Conservation (phyloP, 2,888 invertebrate genomes). For the Sesia apiformis region DNA sequence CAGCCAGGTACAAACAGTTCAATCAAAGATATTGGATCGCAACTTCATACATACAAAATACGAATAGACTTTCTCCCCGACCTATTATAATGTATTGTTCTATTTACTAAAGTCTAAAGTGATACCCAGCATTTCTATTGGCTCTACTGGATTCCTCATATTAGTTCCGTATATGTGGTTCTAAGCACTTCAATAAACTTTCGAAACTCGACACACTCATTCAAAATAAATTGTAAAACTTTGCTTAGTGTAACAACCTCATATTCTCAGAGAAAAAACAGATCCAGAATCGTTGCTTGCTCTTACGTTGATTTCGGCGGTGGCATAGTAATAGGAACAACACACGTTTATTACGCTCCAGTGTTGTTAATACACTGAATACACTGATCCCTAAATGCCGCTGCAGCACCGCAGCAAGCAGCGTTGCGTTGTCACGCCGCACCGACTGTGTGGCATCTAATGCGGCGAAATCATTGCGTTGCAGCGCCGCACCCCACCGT, state of each 20-base stretch:
- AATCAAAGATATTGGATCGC: too few relatives aligned
- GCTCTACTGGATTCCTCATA: conserved; percentile 21
- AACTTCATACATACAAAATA: too few relatives aligned
- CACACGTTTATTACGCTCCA: conserved; percentile 11
- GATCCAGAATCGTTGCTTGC: conserved; percentile 7
- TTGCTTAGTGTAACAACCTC: conserved; percentile 14
- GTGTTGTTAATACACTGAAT: conserved; percentile 6
- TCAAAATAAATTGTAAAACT: conserved; percentile 14
- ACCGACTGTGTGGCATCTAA: conserved; percentile 4
- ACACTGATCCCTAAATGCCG: not conserved
- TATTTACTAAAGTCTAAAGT: conserved; percentile 7
- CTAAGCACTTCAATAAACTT: conserved; percentile 17
- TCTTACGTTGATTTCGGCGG: conserved; percentile 10
- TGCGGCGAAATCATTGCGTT: conserved; percentile 7
- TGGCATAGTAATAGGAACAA: conserved; percentile 9
- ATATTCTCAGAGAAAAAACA: conserved; percentile 14
- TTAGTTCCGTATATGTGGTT: conserved; percentile 21
- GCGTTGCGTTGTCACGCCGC: conserved; percentile 5
- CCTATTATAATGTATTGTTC: too few relatives aligned
- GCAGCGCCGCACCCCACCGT: conserved; percentile 7
- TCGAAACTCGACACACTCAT: conserved; percentile 17
- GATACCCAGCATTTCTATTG: conserved; percentile 19
- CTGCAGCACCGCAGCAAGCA: conserved; percentile 2
- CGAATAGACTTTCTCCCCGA: too few relatives aligned
- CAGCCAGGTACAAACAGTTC: too few relatives aligned